A percentile compares a stretch with the other conserved stretches of the same genome.
phyloP scores from a whole-genome alignment of 2,797 vertebrate genomes.

The Lagorchestes hirsutus region DNA sequence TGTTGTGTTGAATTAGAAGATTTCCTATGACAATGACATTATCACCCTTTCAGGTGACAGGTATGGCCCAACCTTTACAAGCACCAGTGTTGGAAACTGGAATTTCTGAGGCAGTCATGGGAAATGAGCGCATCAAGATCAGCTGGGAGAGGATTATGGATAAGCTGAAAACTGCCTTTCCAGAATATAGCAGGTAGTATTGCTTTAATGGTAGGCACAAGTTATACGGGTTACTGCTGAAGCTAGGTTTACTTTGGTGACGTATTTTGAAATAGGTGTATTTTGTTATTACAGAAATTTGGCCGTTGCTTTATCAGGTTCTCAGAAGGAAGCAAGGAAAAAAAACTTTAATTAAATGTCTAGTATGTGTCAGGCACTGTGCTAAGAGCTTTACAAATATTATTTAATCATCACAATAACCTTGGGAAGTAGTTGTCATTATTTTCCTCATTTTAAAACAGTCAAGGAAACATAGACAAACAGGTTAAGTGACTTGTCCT shows the following conservation, averaged over 20 bases:
- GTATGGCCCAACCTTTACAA: slow-evolving; percentile 73
- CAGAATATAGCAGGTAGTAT: slow-evolving; percentile 78
- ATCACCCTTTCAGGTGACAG: slow-evolving; percentile 70
- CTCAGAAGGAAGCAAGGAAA: slow-evolving; percentile 42
- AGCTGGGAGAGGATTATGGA: slow-evolving; percentile 79
- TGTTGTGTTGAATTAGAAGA: not conserved
- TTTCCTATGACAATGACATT: not conserved
- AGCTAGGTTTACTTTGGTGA: slow-evolving; percentile 16
- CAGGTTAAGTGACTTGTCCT: not conserved
- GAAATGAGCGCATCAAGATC: slow-evolving; percentile 60
- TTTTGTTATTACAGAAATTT: not conserved
- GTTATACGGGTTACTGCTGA: not conserved
- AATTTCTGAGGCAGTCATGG: slow-evolving; percentile 47
- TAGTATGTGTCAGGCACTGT: not conserved
- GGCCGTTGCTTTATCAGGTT: not conserved
- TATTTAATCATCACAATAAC: not conserved
- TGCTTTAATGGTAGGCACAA: slow-evolving; percentile 41
- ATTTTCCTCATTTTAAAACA: not conserved
- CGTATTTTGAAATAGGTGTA: slow-evolving; percentile 45
- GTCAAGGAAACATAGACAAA: not conserved
- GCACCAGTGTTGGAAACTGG: slow-evolving; percentile 48
- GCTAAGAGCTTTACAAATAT: not conserved
- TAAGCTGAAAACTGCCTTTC: slow-evolving; percentile 77
- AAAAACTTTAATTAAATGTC: not conserved
- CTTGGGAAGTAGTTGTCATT: not conserved